Evolutionary conservation across 2,797 vertebrate species (phyloP).

Genomic region (Lophura swinhoii): DNA sequence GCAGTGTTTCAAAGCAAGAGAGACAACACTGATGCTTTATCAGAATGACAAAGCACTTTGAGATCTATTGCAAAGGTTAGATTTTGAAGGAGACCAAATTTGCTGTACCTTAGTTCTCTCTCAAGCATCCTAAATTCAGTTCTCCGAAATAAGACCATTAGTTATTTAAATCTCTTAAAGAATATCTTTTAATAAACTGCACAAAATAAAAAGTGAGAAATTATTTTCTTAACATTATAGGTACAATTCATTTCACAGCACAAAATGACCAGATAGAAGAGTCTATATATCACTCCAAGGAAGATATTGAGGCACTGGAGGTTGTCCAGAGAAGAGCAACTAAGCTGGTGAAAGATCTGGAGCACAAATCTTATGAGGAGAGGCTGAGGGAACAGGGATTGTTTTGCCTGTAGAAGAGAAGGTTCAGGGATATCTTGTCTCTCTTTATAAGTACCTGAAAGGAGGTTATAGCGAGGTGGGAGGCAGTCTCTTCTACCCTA

Average conservation of each 20-base stretch:
- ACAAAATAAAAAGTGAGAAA: neutral
- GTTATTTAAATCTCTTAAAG: neutral
- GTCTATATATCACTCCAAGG: neutral
- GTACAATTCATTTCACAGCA: neutral
- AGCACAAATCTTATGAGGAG: neutral
- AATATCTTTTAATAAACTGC: neutral
- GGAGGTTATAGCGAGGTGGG: neutral
- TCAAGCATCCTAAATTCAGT: neutral
- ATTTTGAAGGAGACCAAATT: neutral
- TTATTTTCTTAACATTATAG: neutral
- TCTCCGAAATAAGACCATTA: neutral
- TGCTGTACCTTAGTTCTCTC: neutral
- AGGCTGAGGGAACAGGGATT: neutral
- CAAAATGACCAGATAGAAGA: neutral
- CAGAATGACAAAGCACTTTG: neutral
- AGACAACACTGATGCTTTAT: fast-evolving
- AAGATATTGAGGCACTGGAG: neutral
- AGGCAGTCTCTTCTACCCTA: neutral
- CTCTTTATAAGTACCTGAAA: neutral
- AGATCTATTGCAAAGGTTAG: neutral
- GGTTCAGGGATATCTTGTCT: neutral
- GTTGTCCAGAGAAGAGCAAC: neutral
- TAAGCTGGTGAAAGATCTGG: neutral
- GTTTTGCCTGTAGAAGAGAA: neutral
- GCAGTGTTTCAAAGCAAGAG: neutral